Conservation (phyloP, 2,797 vertebrate genomes). For the Sebastes trivittatus region DNA sequence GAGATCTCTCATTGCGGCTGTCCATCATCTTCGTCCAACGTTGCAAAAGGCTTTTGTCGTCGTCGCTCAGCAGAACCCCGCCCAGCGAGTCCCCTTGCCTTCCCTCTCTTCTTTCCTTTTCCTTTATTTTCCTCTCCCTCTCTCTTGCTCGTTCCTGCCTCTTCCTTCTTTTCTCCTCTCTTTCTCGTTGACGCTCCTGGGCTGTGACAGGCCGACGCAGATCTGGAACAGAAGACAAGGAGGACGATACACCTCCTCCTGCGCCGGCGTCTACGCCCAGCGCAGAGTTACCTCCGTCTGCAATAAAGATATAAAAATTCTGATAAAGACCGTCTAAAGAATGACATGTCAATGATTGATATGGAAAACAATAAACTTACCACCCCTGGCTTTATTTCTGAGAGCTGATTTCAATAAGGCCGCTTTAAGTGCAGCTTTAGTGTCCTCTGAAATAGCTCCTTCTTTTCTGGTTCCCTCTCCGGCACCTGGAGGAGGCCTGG, state of each 20-base stretch:
- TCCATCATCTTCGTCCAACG: slow-evolving; percentile 93
- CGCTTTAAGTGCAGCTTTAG: slow-evolving; percentile 93
- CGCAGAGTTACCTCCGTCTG: slow-evolving; percentile 75
- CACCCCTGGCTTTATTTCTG: slow-evolving; percentile 90
- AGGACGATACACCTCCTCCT: slow-evolving; percentile 60
- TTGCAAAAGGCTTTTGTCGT: slow-evolving; percentile 91
- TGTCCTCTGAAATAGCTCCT: slow-evolving; percentile 93
- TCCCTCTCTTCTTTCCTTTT: slow-evolving; percentile 88
- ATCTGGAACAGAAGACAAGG: slow-evolving; percentile 78
- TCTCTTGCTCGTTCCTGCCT: slow-evolving; percentile 90
- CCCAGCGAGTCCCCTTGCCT: slow-evolving; percentile 84
- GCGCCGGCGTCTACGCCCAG: slow-evolving; percentile 59
- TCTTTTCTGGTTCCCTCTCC: slow-evolving; percentile 84
- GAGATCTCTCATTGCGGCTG: slow-evolving; percentile 75
- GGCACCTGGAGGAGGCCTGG: slow-evolving; percentile 65
- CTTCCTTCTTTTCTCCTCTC: slow-evolving; percentile 91
- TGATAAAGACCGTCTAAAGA: not conserved
- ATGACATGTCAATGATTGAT: not conserved
- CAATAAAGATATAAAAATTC: slow-evolving; percentile 22
- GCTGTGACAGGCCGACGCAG: slow-evolving; percentile 89
- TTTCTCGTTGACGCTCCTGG: slow-evolving; percentile 91
- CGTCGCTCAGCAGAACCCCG: slow-evolving; percentile 89
- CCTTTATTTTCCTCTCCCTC: slow-evolving; percentile 88
- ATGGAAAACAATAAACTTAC: slow-evolving; percentile 66
- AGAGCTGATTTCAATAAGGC: slow-evolving; percentile 89